Evolutionary conservation across 2,888 invertebrate genomes (phyloP).

Genomic region (Bruchidius siliquastri): DNA sequence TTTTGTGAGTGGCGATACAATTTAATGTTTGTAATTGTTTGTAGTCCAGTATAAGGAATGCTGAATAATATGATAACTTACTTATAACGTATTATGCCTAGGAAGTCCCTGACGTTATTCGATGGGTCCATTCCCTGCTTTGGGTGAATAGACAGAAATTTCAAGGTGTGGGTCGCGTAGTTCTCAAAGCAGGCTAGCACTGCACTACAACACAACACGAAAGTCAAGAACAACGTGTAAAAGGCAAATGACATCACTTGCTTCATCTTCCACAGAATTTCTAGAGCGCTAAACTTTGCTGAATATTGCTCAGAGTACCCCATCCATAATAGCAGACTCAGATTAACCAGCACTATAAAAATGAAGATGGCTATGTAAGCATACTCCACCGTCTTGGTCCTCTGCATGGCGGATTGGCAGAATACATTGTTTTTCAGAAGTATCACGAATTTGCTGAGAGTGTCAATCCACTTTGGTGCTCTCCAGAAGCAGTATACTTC

Average conservation of each 20-base stretch:
- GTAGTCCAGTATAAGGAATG: no score
- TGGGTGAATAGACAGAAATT: slow-evolving; percentile 40
- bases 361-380: slow-evolving; percentile 26
- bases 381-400: slow-evolving; percentile 27
- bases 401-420: slow-evolving; percentile 35
- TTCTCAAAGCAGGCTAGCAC: slow-evolving; percentile 44
- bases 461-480: slow-evolving; percentile 31
- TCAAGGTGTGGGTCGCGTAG: slow-evolving; percentile 33
- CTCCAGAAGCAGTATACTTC: slow-evolving; percentile 31
- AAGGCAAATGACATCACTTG: slow-evolving; percentile 37
- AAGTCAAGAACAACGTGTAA: slow-evolving; percentile 33
- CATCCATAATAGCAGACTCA: slow-evolving; percentile 27
- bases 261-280: slow-evolving; percentile 32
- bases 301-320: slow-evolving; percentile 31
- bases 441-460: slow-evolving; percentile 31
- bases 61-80: background rate
- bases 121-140: slow-evolving; percentile 37
- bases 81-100: slow-evolving; percentile 35
- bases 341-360: slow-evolving; percentile 27
- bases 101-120: slow-evolving; percentile 35
- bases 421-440: slow-evolving; percentile 36
- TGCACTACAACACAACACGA: slow-evolving; percentile 30
- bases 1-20: no score
- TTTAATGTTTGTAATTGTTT: no score
- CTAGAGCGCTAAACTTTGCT: slow-evolving; percentile 29